phyloP scores from a whole-genome alignment of 2,797 vertebrate species.

The Chrysocyon brachyurus region DNA sequence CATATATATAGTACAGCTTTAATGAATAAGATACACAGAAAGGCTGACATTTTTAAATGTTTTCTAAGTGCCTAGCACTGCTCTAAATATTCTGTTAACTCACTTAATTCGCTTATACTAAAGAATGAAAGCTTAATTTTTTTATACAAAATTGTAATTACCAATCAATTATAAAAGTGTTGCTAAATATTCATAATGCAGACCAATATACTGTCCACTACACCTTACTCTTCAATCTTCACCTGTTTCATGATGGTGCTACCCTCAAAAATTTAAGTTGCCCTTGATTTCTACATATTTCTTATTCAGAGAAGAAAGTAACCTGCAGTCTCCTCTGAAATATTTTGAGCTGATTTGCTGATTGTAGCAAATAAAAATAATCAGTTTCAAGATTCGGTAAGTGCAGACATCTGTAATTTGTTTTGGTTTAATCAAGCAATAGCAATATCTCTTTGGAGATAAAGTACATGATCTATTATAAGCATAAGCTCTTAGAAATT shows the following conservation, averaged over 20 bases:
- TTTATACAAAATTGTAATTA: neutral
- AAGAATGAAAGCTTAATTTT: neutral
- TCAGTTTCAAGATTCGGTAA: neutral
- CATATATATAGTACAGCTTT: neutral
- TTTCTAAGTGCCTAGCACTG: neutral
- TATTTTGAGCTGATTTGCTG: neutral
- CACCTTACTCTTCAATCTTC: neutral
- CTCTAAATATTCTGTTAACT: neutral
- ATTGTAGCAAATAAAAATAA: slow-evolving; percentile 9
- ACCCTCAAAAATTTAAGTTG: neutral
- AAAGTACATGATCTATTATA: neutral
- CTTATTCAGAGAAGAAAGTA: neutral
- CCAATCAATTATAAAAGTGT: neutral
- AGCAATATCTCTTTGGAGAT: neutral
- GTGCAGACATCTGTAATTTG: neutral
- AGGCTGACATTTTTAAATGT: neutral
- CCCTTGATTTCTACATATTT: neutral
- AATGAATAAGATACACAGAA: neutral
- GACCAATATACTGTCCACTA: neutral
- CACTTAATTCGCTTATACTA: neutral
- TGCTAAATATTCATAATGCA: neutral
- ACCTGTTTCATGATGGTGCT: neutral
- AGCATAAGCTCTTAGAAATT: slow-evolving; percentile 3
- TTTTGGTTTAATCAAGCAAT: neutral
- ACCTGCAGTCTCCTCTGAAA: neutral